phyloP scores from a whole-genome alignment of 2,113 vertebrate species.

The Apteryx mantelli region DNA sequence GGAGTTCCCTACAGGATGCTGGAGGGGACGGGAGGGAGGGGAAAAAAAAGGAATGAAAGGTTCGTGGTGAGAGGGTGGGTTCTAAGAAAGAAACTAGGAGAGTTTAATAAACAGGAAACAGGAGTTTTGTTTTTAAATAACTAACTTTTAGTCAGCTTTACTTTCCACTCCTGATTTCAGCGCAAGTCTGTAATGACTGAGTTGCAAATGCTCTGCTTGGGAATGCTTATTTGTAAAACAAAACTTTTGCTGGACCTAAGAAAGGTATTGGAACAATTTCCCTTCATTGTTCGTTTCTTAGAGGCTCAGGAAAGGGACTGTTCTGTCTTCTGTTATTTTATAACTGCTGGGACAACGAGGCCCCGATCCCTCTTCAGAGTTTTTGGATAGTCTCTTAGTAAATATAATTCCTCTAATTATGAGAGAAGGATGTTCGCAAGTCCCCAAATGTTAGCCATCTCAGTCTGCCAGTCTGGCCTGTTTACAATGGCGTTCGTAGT shows the following conservation, averaged over 20 bases:
- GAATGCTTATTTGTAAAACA: neutral
- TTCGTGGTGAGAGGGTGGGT: accelerated
- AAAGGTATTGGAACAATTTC: neutral
- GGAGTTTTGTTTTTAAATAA: neutral
- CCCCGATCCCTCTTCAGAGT: neutral
- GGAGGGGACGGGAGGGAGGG: neutral
- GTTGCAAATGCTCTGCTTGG: neutral
- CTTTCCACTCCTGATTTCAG: neutral
- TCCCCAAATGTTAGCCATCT: accelerated
- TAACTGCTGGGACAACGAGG: neutral
- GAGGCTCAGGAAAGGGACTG: neutral
- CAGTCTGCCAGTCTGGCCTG: neutral
- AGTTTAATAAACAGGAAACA: neutral
- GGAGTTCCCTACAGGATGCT: neutral
- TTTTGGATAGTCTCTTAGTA: neutral
- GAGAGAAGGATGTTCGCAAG: neutral
- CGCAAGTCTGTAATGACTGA: neutral
- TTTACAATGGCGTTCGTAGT: accelerated
- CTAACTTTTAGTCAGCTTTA: neutral
- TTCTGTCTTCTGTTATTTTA: neutral
- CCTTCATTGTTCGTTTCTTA: neutral
- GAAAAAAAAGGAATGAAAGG: neutral
- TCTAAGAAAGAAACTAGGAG: neutral
- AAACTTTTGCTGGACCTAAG: neutral
- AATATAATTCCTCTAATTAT: neutral